Evolutionary conservation across 2,113 vertebrate genomes (phyloP).

Genomic region (Perca fluviatilis): DNA sequence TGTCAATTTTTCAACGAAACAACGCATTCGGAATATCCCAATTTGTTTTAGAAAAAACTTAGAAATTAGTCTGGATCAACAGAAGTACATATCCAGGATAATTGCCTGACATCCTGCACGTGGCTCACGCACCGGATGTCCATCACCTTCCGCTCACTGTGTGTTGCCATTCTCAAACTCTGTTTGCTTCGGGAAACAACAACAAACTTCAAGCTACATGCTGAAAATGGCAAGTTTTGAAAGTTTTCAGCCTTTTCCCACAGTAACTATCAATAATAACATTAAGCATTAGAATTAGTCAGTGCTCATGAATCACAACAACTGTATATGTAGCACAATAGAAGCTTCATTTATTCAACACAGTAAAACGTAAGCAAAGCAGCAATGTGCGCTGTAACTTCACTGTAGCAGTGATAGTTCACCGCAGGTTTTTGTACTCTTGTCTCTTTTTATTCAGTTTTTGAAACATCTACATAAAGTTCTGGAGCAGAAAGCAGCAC

Average conservation of each 20-base stretch:
- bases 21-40: not conserved
- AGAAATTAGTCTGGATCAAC: not conserved
- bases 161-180: too few species aligned
- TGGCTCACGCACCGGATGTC: too few species aligned
- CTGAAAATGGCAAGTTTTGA: too few species aligned
- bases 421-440: not conserved
- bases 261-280: slow-evolving; percentile 14
- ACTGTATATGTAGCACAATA: slow-evolving; percentile 1
- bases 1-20: slow-evolving; percentile 23
- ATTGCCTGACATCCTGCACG: too few species aligned
- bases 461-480: not conserved
- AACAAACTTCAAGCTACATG: too few species aligned
- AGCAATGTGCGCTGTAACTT: not conserved
- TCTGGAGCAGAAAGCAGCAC: not conserved
- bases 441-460: not conserved
- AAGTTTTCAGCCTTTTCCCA: slow-evolving; percentile 3
- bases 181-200: too few species aligned
- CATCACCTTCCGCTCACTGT: too few species aligned
- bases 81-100: too few species aligned
- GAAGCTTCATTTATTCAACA: slow-evolving; percentile 11
- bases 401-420: not conserved
- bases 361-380: slow-evolving; percentile 13
- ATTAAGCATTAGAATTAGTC: slow-evolving; percentile 23
- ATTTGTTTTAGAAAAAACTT: not conserved
- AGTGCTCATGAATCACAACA: slow-evolving; percentile 12